Percentiles rank a stretch among this genome's conserved stretches.
Evolutionary conservation across 2,888 invertebrate genomes (phyloP).

Genomic region (Pemphredon lugubris): DNA sequence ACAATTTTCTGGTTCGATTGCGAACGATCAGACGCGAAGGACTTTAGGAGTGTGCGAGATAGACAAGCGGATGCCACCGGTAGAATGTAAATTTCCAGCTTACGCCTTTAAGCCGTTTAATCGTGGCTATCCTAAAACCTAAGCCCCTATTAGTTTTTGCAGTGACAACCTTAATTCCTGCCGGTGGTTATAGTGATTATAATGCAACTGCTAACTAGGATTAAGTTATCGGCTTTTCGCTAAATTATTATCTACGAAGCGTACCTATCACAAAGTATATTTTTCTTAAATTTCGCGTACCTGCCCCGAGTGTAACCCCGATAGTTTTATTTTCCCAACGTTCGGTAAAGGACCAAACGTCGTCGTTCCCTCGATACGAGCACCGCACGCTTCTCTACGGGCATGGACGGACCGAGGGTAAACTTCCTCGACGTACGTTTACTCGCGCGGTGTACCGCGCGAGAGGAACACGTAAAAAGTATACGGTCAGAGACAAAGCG

Average conservation of each 20-base stretch:
- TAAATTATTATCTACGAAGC: constrained; percentile 52
- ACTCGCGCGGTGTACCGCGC: background rate
- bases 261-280: background rate
- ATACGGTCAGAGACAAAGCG: constrained; percentile 33
- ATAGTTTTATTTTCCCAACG: background rate
- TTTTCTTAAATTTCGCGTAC: background rate
- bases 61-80: constrained; percentile 14
- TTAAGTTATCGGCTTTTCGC: constrained; percentile 65
- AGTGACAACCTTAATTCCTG: constrained; percentile 69
- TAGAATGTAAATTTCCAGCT: constrained; percentile 60
- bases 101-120: constrained; percentile 66
- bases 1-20: too few relatives aligned
- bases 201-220: constrained; percentile 67
- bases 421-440: background rate
- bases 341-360: background rate
- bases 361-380: background rate
- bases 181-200: constrained; percentile 69
- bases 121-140: constrained; percentile 69
- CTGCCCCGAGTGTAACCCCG: background rate
- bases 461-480: constrained; percentile 22
- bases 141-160: constrained; percentile 73
- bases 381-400: background rate
- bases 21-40: too few relatives aligned
- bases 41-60: background rate
- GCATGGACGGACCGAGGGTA: background rate